Base-by-base conservation (phyloP, 2,888 invertebrate genomes). In the Anthophora plumipes region DNA sequence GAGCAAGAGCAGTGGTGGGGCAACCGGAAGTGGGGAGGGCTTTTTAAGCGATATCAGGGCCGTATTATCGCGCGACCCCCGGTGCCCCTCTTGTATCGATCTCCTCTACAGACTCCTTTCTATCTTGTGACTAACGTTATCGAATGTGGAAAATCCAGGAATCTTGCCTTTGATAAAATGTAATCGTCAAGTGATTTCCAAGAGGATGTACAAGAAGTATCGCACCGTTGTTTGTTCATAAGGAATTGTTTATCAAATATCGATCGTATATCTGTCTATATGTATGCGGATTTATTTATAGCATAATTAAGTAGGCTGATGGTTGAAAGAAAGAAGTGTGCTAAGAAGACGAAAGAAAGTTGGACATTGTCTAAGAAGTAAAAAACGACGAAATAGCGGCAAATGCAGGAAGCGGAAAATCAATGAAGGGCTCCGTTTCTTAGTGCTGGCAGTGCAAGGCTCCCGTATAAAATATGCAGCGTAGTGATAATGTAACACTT, bases 21-120 rank as follows among this genome's bases (percentile, higher is more conserved):
- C n/a, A 22, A 41, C 48, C 25, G 50, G n/a, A 22, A 25, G 71
- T 61, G 77, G 82, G 74, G 68, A 46, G 46, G 63, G 67, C 75
- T 78, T 80, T 64, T 71, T 76, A 74, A 85, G 75, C 57, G 63
- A 83, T 77, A 66, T 25, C 83, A 85, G 85, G 75, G 22, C 22
- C 77, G 83, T 85, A 61, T n/a, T 22, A 25, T 41, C 11, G 50
- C 20, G 37, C 11, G 50, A 14, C 9, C 11, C 14, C 11, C 12
- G 39, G 43, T 46, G 39, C 68, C 57, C 54, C 25, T 17, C 11
- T 7, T 5, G n/a, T 59, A 70, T 83, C 83, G 86, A 85, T 85
- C 64, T 48, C 22, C 63, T 46, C 46, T 20, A 0, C n/a, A 41
- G 17, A 17, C 55, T 31, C 12, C 0, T 12, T n/a, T n/a, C 39